Evolutionary conservation across 2,113 vertebrate species (phyloP).

Genomic region (Heteronetta atricapilla): DNA sequence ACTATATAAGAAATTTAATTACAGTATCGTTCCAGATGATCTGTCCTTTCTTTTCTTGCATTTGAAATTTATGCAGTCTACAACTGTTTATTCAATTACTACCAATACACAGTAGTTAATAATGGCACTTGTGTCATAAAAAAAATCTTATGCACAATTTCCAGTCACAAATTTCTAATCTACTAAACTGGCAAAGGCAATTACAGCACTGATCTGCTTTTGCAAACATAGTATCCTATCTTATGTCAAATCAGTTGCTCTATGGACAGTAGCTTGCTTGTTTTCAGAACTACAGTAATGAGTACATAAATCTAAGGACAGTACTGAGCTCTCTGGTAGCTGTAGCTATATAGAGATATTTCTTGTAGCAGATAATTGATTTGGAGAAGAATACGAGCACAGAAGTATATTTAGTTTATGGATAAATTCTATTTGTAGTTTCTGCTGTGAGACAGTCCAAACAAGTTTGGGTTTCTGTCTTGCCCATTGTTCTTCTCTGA

Average conservation of each 20-base stretch:
- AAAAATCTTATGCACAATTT: not conserved
- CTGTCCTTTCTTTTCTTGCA: not conserved
- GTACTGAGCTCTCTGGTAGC: not conserved
- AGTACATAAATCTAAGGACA: not conserved
- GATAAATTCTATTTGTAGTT: not conserved
- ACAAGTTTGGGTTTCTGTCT: not conserved
- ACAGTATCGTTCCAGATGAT: not conserved
- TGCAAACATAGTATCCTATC: rapidly evolving
- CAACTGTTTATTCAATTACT: not conserved
- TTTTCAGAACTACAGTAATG: not conserved
- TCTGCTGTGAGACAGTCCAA: not conserved
- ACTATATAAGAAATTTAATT: not conserved
- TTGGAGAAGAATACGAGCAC: not conserved
- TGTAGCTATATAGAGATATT: not conserved
- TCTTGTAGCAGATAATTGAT: not conserved
- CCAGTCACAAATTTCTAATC: not conserved
- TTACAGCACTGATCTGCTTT: not conserved
- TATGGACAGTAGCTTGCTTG: not conserved
- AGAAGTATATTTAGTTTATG: not conserved
- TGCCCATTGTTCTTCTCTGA: not conserved
- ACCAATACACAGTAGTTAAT: not conserved
- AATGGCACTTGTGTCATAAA: not conserved
- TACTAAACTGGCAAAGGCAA: not conserved
- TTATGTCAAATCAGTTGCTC: not conserved
- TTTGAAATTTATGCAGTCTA: not conserved